Base-by-base conservation (phyloP, 2,888 invertebrate species). In the Perizoma affinitatum region DNA sequence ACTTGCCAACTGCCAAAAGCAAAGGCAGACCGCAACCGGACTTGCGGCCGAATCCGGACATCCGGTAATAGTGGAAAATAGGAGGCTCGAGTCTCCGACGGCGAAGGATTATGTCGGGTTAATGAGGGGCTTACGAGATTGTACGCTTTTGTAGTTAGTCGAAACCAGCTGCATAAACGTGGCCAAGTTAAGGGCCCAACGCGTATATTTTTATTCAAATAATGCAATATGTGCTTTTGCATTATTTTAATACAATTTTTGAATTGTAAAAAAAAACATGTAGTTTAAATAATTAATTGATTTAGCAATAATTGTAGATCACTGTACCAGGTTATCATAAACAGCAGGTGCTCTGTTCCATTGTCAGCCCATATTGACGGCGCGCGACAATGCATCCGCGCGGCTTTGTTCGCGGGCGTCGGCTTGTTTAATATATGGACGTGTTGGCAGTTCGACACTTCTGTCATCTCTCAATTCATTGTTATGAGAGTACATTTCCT, bases 351-450 rank as follows among this genome's bases (percentile, higher is more conserved):
- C 47, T 58, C 36, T 47, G 43, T 42, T 63, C 51, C 9, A 58
- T 59, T 64, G 63, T 64, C 49, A 54, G 62, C 54, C 68, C 60
- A 67, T 71, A 74, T 65, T 54, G 59, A 55, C 51, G 41, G 41
- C 33, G 58, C 57, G 54, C 65, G 53, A 58, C 71, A 69, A 72
- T 67, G 67, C 65, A 55, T 50, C 58, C 58, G 49, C 50, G 64
- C 10, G 53, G 64, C 73, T 74, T 73, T 77, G 76, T 76, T 69
- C 63, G 66, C 50, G 57, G 52, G 38, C 43, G 60, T 50, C 7
- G 4, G 66, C 65, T 66, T 73, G 69, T 71, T 70, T 68, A 69
- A 65, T 72, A 5, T 7, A 69, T 69, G 56, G 60, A 52, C 67
- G 65, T 62, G 65, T 35, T 51, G 61, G 54, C 55, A 61, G 43